Evolutionary conservation across 2,888 invertebrate species (phyloP).

Genomic region (Nudaria mundana): DNA sequence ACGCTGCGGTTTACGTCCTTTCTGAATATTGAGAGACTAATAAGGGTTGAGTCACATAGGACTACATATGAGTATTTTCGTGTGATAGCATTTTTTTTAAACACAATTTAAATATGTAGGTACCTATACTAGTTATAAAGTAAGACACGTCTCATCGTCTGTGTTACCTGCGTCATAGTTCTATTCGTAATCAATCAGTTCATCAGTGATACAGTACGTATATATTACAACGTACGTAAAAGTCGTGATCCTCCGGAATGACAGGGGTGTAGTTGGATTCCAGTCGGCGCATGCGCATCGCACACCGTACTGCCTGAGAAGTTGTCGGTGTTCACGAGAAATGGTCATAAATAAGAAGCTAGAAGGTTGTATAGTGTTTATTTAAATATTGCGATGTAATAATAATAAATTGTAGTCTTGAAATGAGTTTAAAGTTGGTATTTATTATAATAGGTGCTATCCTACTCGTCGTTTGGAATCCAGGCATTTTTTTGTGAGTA

Average conservation of each 20-base stretch:
- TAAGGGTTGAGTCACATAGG: no score
- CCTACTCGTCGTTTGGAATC: no score
- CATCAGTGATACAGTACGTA: conserved; percentile 4
- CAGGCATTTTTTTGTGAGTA: no score
- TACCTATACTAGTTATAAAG: no score
- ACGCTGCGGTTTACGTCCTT: not conserved
- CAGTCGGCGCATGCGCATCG: conserved; percentile 18
- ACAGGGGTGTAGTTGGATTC: conserved; percentile 26
- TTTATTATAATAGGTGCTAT: no score
- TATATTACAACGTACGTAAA: conserved; percentile 12
- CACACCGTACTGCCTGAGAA: conserved; percentile 7
- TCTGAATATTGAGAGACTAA: conserved; percentile 4
- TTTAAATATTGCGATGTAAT: conserved; percentile 3
- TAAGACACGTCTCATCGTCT: no score
- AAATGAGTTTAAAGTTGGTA: no score
- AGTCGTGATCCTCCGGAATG: conserved; percentile 29
- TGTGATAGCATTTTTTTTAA: no score
- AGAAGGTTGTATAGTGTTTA: conserved; percentile 5
- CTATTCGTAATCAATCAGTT: no score
- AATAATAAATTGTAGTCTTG: conserved; percentile 5
- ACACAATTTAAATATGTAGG: no score
- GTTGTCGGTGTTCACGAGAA: conserved; percentile 16
- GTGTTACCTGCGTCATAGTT: no score
- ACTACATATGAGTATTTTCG: no score
- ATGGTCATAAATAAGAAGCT: conserved; percentile 23